Conservation (phyloP, 1,140 invertebrate genomes). For the Magallana gigas region DNA sequence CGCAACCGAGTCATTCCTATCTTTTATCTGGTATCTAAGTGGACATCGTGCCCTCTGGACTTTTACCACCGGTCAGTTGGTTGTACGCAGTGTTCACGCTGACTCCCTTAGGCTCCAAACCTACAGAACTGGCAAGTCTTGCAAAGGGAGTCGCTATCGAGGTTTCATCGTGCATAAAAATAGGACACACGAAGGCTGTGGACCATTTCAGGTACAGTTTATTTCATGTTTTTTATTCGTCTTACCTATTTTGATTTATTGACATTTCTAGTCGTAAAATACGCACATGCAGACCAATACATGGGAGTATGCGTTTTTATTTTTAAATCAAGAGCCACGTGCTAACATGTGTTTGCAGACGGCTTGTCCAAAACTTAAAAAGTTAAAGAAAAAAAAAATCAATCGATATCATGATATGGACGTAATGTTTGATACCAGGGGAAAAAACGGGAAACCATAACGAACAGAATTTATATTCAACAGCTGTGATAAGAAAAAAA, state of each 20-base stretch:
- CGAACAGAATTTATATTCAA: not conserved
- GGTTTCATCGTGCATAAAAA: constrained; percentile 27
- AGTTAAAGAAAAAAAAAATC: not conserved
- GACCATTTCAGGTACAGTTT: not conserved
- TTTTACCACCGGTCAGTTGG: constrained; percentile 41
- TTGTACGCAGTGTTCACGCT: constrained; percentile 14
- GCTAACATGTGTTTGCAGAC: not conserved
- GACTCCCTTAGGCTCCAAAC: constrained; percentile 10
- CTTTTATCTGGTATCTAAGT: constrained; percentile 32
- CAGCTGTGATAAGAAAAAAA: not conserved
- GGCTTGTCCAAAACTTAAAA: no score
- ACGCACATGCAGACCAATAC: not conserved
- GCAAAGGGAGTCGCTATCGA: not conserved
- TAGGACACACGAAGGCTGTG: not conserved
- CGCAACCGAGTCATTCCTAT: constrained; percentile 42
- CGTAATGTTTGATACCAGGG: not conserved
- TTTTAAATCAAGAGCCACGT: not conserved
- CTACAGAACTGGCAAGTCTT: not conserved
- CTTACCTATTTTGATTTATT: not conserved
- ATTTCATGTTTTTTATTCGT: not conserved
- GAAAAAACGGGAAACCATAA: not conserved
- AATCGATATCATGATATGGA: not conserved
- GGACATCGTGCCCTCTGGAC: constrained; percentile 45
- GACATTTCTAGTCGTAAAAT: not conserved
- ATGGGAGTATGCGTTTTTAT: no score